Conservation (phyloP, 2,113 vertebrate species). For the Protobothrops mucrosquamatus region DNA sequence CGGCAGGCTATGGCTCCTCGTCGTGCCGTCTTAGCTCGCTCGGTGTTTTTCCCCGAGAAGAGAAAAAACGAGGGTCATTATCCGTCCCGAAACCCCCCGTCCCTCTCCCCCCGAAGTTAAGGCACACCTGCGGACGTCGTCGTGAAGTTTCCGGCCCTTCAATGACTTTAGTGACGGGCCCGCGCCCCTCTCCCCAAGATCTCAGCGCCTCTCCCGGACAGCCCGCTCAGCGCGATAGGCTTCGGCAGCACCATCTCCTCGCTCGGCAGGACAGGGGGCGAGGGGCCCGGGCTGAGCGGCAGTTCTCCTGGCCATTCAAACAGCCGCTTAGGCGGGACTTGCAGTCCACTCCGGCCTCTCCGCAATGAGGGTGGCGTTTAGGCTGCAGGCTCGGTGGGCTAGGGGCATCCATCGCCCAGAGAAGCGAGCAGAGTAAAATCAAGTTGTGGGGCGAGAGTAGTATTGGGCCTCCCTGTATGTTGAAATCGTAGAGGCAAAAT, state of each 20-base stretch:
- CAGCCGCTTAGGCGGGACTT: conserved; percentile 1
- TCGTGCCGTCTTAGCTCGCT: neutral
- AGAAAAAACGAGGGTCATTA: neutral
- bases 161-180: neutral
- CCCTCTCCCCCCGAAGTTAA: neutral
- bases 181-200: neutral
- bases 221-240: neutral
- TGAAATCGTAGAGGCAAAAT: neutral
- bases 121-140: conserved; percentile 46
- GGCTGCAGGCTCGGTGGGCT: neutral
- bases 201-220: neutral
- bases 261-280: neutral
- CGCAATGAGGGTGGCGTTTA: neutral
- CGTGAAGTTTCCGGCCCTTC: neutral
- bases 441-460: neutral
- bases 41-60: neutral
- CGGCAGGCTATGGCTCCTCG: neutral
- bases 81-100: neutral
- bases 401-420: neutral
- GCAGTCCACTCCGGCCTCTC: neutral
- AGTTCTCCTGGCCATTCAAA: conserved; percentile 44
- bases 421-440: neutral
- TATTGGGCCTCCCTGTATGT: neutral
- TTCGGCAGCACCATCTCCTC: conserved; percentile 24
- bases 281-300: conserved; percentile 49